Base-by-base conservation (phyloP, 2,113 vertebrate species). In the Brienomyrus longianalis region DNA sequence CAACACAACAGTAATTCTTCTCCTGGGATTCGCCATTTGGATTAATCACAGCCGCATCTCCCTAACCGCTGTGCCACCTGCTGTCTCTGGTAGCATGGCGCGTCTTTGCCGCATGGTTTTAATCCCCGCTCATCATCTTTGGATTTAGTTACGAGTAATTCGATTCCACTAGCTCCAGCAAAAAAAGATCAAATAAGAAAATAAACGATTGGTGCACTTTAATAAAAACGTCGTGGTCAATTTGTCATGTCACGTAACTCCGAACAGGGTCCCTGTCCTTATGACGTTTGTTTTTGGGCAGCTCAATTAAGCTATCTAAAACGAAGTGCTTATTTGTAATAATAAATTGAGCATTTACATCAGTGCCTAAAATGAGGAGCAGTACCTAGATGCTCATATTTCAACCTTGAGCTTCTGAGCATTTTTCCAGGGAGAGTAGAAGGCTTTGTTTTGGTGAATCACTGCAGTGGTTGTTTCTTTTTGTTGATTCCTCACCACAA, bases 171-270 rank as follows among this genome's bases (percentile, higher is more conserved):
- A 47, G 13, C 35, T 56, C 48, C n/a, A 27, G 66, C 66, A 88
- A 50, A 77, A 50, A 77, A 80, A 88, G 2, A 23, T 31, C 17
- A 39, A 84, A 84, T 47, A 15, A 84, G 11, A 47, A 84, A 23
- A 84, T 23, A 84, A 84, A 45, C 48, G 21, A 84, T 35, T 17
- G 10, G 83, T 21, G 3, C 66, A 80, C 51, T 88, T 92, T 86
- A 88, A 89, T 91, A 85, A 89, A 48, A 90, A 51, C 91, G 91
- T 91, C 89, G 83, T 70, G 84, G 51, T 84, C 74, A 62, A 83
- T 83, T 89, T 92, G 90, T n/a, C 35, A 74, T 19, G 15, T 21
- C 39, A 27, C 80, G 31, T 47, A 83, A 56, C 50, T 89, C 45
- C n/a, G n/a, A 35, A 31, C 45, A 50, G n/a, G 45, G 45, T 8